Evolutionary conservation across 2,797 vertebrate species (phyloP).

Genomic region (Limnodromus scolopaceus): DNA sequence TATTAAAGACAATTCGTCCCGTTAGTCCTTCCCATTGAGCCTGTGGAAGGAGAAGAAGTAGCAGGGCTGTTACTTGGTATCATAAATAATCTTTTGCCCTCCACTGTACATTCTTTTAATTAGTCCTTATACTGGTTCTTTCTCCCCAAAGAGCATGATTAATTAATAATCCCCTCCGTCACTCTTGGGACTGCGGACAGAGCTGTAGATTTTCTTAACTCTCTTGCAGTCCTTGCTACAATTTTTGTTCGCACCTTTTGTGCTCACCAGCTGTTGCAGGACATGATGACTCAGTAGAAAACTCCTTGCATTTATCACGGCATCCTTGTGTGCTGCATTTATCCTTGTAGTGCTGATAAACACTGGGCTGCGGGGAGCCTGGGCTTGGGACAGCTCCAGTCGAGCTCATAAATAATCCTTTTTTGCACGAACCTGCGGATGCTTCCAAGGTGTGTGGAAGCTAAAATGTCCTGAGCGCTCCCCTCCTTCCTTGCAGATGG

Average conservation of each 20-base stretch:
- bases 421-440: background rate
- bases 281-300: slow-evolving; percentile 43
- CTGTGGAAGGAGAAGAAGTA: slow-evolving; percentile 79
- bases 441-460: background rate
- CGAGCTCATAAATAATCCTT: background rate
- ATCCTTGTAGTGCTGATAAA: slow-evolving; percentile 15
- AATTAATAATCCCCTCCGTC: slow-evolving; percentile 88
- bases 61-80: slow-evolving; percentile 59
- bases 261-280: slow-evolving; percentile 70
- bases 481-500: background rate
- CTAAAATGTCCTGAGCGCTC: rapidly evolving
- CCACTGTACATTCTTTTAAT: slow-evolving; percentile 85
- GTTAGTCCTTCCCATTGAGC: slow-evolving; percentile 99
- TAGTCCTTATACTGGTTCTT: slow-evolving; percentile 85
- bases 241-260: slow-evolving; percentile 68
- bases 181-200: slow-evolving; percentile 56
- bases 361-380: background rate
- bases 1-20: slow-evolving; percentile 95
- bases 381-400: background rate
- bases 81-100: slow-evolving; percentile 78
- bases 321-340: slow-evolving; percentile 12
- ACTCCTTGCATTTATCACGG: background rate
- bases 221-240: slow-evolving; percentile 74
- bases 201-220: slow-evolving; percentile 80
- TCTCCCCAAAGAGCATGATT: slow-evolving; percentile 86